Base-by-base conservation (phyloP, 2,113 vertebrate genomes). In the Grammatotria lemairii region DNA sequence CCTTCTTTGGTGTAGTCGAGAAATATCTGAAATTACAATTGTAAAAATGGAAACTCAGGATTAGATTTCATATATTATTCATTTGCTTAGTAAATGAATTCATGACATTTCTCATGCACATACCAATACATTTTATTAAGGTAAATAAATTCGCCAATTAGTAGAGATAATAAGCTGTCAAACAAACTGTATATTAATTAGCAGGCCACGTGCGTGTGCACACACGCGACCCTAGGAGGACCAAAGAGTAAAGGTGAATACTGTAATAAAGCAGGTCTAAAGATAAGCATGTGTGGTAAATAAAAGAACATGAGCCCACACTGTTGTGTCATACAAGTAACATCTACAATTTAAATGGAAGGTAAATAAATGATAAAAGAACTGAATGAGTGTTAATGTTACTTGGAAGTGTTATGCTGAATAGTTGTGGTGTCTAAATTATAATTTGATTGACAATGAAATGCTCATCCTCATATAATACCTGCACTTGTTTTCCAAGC, bases 401-500 rank as follows among this genome's bases (percentile, higher is more conserved):
- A n/a, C 9, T 49, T 78, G 45, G 45, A 11, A 47, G 14, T 3
- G 26, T 19, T 49, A 31, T 49, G 42, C 42, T 78, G 42, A 31
- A 78, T 31, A 49, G 14, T 28, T 75, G 65, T 70, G 21, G 38
- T 42, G 12, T 70, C n/a, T 42, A 70, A 26, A 28, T 49, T 78
- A 51, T n/a, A 78, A 78, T 78, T 51, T 2, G 7, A 47, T 19
- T 60, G 16, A 28, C 26, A n/a, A 31, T 31, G 6, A 23, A n/a
- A 19, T 6, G 42, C 60, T 51, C 6, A 33, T 83, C 13, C 10
- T 79, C 21, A 5, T 21, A 5, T 65, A n/a, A 70, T 97, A 99
- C 99, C 98, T 98, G 97, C 82, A 98, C 82, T 96, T 99, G 98
- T 12, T 92, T 16, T 91, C 98, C 99, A 83, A 99, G 96, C 98